Conservation (phyloP, 1,140 invertebrate genomes). For the Hycleus phaleratus region DNA sequence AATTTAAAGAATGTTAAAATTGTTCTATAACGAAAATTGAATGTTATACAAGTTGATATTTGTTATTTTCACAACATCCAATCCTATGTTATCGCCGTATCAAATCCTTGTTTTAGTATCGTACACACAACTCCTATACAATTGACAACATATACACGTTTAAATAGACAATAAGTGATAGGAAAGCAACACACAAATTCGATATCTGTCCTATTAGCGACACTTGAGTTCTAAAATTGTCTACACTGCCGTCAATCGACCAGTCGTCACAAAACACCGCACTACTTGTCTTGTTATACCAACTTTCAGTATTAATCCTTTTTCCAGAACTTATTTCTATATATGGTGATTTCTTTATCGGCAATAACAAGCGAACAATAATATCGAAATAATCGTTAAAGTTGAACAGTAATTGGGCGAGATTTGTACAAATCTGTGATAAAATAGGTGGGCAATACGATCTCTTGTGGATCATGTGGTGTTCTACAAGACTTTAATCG, state of each 20-base stretch:
- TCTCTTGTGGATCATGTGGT: constrained; percentile 23
- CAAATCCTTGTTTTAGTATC: too few species aligned
- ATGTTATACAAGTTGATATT: too few species aligned
- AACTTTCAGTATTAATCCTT: constrained; percentile 18
- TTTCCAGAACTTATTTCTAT: constrained; percentile 12
- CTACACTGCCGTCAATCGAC: constrained; percentile 24
- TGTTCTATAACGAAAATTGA: too few species aligned
- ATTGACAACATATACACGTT: too few species aligned
- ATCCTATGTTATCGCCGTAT: too few species aligned
- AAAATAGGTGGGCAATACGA: constrained; percentile 18
- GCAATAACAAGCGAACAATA: too few species aligned
- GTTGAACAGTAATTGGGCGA: constrained; percentile 13
- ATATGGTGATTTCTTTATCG: too few species aligned
- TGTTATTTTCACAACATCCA: too few species aligned
- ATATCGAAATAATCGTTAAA: too few species aligned
- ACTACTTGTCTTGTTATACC: constrained; percentile 15
- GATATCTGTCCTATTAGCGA: constrained; percentile 32
- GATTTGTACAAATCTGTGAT: constrained; percentile 17
- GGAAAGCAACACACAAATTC: constrained; percentile 27
- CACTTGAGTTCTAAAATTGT: constrained; percentile 22
- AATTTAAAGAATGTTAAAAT: too few species aligned
- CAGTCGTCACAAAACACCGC: constrained; percentile 19
- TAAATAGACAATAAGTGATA: constrained; percentile 25
- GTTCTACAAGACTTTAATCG: constrained; percentile 29
- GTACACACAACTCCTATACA: too few species aligned